A percentile compares a stretch with the other conserved stretches of the same genome.
These are phyloP conservation scores for Polyommatus icarus DNA, from an alignment of 2,888 invertebrate genomes.

Conservation along the genomic window DNA sequence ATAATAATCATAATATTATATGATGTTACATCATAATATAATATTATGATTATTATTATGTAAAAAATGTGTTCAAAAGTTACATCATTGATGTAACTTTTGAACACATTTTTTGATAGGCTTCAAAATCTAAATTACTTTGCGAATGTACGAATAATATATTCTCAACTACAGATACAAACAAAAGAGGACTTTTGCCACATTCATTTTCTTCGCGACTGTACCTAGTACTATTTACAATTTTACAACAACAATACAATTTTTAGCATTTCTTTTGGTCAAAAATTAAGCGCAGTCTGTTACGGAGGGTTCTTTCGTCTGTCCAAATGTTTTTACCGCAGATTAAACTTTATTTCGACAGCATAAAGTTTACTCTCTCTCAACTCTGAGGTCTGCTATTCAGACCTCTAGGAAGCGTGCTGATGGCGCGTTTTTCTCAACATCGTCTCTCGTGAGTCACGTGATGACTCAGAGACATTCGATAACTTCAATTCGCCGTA, in stretches of 20 bases:
- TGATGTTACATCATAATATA: too few species aligned
- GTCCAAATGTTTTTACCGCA: background rate
- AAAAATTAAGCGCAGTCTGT: constrained; percentile 29
- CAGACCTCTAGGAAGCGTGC: background rate
- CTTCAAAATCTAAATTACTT: background rate
- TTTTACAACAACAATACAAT: background rate
- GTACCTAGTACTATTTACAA: background rate
- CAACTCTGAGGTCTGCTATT: background rate
- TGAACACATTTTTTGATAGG: background rate
- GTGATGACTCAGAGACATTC: constrained; percentile 46
- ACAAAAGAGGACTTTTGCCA: background rate
- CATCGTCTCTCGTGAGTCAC: constrained; percentile 52
- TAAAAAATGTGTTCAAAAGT: too few species aligned
- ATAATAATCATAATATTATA: too few species aligned
- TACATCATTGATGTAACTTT: too few species aligned
- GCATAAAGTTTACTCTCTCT: background rate
- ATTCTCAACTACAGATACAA: background rate
- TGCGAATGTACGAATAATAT: background rate
- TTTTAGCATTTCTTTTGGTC: background rate
- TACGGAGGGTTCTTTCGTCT: background rate
- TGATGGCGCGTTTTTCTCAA: constrained; percentile 47
- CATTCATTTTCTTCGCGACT: background rate
- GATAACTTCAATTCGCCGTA: constrained; percentile 35
- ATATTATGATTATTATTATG: too few species aligned
- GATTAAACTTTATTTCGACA: background rate